Base-by-base conservation (phyloP, 92 coral and sea anemone genomes). In the Porites evermanni region DNA sequence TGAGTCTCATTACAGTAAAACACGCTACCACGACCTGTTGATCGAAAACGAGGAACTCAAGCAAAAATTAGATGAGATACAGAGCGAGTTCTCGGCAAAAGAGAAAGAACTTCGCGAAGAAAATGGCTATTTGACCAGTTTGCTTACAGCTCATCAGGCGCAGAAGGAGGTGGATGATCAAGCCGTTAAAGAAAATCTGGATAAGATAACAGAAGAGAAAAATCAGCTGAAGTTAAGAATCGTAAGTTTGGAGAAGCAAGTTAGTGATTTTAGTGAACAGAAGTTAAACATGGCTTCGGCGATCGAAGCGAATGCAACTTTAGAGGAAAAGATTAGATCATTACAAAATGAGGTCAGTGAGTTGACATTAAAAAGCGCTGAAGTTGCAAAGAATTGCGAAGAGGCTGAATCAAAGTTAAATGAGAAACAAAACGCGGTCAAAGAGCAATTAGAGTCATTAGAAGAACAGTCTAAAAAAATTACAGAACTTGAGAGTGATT, bases 31-130 rank as follows among this genome's bases (percentile, higher is more conserved):
- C 70, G 98, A 95, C 72, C 87, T 97, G 88, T 80, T 97, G 61
- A 90, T 97, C 72, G 98, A 93, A 86, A 97, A 97, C 74, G 98
- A 94, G 75, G 97, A 97, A 32, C 78, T 97, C 54, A 94, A 95
- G 81, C 94, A 97, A 73, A 95, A 87, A 61, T 8, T 93, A 72
- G 96, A 95, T 70, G 93, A 89, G 19, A 79, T 64, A 75, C 89
- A 90, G 32, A 88, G 16, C 52, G 96, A 89, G 52, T 74, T 66
- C 21, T 72, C 90, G 19, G 82, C 90, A 60, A 95, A 67, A 78
- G 79, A 84, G 72, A 88, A 87, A 51, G 93, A 85, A 52, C 74
- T 88, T 70, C 83, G 53, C 5, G 90, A 92, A 8, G 92, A 97
- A 58, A 97, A 95, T 56, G 69, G 82, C 19, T 93, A 97, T 88